These are phyloP conservation scores for Scytalopus superciliaris DNA, from an alignment of 2,113 vertebrate genomes.

Conservation along the genomic window DNA sequence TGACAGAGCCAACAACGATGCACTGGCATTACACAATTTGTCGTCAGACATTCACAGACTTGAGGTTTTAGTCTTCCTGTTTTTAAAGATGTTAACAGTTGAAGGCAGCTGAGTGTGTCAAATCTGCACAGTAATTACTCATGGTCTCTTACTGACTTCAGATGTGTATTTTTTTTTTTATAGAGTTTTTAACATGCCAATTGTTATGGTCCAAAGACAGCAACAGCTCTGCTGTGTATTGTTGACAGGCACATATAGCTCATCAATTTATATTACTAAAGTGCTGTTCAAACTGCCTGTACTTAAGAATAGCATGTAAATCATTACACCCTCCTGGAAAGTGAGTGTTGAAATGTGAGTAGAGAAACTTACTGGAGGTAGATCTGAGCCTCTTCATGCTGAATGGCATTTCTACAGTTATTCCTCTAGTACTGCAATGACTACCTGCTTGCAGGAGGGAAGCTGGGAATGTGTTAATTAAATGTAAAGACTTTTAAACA, in stretches of 20 bases:
- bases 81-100: slow-evolving; percentile 33
- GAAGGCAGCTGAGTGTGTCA: not conserved
- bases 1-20: not conserved
- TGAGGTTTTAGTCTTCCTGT: not conserved
- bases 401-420: not conserved
- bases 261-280: not conserved
- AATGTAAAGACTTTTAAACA: not conserved
- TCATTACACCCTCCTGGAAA: not conserved
- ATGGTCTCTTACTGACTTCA: not conserved
- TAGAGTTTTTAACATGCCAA: not conserved
- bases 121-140: not conserved
- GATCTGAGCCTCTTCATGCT: not conserved
- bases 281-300: not conserved
- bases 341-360: not conserved
- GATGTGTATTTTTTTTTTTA: not conserved
- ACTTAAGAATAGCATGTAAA: not conserved
- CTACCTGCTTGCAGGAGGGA: not conserved
- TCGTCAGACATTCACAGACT: not conserved
- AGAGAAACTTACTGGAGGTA: not conserved
- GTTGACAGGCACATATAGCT: not conserved
- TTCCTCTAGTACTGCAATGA: not conserved
- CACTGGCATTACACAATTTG: not conserved
- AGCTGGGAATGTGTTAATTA: not conserved
- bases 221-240: not conserved
- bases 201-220: not conserved